Evolutionary conservation across 2,888 invertebrate genomes (phyloP), one percentile per base, ranked within the genome.

Genomic region (Conomelus anceps): DNA sequence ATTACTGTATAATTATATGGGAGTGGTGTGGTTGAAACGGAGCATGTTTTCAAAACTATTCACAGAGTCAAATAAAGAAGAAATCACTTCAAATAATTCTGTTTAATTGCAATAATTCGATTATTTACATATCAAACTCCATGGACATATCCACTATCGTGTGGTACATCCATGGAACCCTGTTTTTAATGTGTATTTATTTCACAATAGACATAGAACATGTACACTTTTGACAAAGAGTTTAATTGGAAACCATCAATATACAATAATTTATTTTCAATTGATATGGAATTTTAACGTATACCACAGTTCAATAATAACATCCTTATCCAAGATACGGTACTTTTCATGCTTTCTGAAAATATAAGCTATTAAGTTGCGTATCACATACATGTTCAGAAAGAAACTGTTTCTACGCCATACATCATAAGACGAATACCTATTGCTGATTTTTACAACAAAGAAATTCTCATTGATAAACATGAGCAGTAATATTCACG

Each of bases 111-210:
- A n/a, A 63, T 63, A 63, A 20, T 63, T 63, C 63, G 4, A 63
- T 86, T 86, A 86, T 23, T 29, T 86, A 86, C 86, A 86, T 26
- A 86, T 86, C 29, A 86, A 86, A 86, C 23, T 22, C 22, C 29
- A 11, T 86, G 23, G 24, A 86, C 22, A 86, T 86, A 86, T n/a
- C 86, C 11, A 7, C 26, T 86, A 22, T 22, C 23, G 24, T 86
- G 4, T 1, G 86, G 86, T 86, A 24, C 13, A 86, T 86, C 22
- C 86, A 22, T 22, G 24, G 22, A 86, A 86, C 86, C 86, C 86
- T 86, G 86, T 86, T 86, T 86, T 63, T 63, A 63, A n/a, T 34
- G 63, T 63, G 63, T 63, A 63, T 63, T n/a, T n/a, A n/a, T 63
- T 63, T 17, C 63, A 63, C 63, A 63, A 63, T 63, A 63, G 63